These are phyloP conservation scores for Tiaroga cobitis DNA, from an alignment of 2,797 vertebrate species.

Conservation along the genomic window DNA sequence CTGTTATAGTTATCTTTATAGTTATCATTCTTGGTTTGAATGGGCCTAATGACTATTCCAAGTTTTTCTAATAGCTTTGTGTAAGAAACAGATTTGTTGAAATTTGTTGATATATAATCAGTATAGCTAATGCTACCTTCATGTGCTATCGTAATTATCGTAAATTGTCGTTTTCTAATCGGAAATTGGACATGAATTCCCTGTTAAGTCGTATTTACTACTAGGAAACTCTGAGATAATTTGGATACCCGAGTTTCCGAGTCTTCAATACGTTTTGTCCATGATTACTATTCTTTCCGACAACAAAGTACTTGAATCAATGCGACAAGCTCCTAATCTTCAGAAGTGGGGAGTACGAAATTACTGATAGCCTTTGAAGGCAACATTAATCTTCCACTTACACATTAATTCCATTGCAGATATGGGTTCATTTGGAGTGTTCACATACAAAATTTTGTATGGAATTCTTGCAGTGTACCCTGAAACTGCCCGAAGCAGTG, in stretches of 20 bases:
- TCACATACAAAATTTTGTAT: not conserved
- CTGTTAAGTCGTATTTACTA: no score
- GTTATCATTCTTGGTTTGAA: not conserved
- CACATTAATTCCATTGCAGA: not conserved
- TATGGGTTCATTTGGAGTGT: not conserved
- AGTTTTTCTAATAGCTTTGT: no score
- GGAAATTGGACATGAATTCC: no score
- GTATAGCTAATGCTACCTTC: not conserved
- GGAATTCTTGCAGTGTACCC: not conserved
- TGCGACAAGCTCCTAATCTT: not conserved
- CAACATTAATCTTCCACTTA: not conserved
- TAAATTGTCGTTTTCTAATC: not conserved
- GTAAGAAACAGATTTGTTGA: no score
- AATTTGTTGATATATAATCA: not conserved
- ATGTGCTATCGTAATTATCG: not conserved
- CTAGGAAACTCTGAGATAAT: not conserved
- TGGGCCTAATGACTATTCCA: no score
- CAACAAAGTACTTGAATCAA: not conserved
- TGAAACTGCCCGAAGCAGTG: not conserved
- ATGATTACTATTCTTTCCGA: not conserved
- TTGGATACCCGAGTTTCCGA: no score
- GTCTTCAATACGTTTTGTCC: not conserved
- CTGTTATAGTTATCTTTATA: not conserved
- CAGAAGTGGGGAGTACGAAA: not conserved
- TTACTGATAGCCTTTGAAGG: not conserved